Conservation (phyloP, 92 coral and sea anemone genomes). For the Diadumene lineata region DNA sequence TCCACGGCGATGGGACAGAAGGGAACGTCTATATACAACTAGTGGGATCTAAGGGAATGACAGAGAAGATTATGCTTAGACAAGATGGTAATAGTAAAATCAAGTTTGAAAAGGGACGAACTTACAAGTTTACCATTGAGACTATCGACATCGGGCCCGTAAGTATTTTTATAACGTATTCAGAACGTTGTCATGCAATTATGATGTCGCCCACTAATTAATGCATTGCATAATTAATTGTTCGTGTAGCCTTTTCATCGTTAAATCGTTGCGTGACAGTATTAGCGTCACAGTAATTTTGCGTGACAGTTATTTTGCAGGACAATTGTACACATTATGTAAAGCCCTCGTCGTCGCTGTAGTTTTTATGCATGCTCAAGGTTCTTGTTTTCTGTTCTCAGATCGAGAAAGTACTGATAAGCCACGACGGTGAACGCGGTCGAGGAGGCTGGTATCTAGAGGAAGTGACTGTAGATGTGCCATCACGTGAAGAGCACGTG, state of each 20-base stretch:
- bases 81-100: slow-evolving; percentile 88
- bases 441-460: slow-evolving; percentile 92
- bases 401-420: slow-evolving; percentile 88
- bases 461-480: slow-evolving; percentile 94
- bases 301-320: too few relatives aligned
- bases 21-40: slow-evolving; percentile 93
- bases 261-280: too few relatives aligned
- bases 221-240: too few relatives aligned
- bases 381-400: slow-evolving; percentile 9
- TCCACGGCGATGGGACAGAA: slow-evolving; percentile 93
- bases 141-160: slow-evolving; percentile 93
- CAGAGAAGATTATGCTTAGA: slow-evolving; percentile 88
- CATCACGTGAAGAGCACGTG: slow-evolving; percentile 89
- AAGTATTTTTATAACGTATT: too few relatives aligned
- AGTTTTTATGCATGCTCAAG: neutral
- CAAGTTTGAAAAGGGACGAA: slow-evolving; percentile 93
- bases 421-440: slow-evolving; percentile 78
- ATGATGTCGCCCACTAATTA: too few relatives aligned
- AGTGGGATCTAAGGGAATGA: slow-evolving; percentile 91
- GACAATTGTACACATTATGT: too few relatives aligned
- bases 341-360: too few relatives aligned
- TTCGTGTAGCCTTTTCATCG: too few relatives aligned
- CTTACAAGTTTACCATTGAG: slow-evolving; percentile 96
- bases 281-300: too few relatives aligned
- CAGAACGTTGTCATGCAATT: too few relatives aligned